Conservation (phyloP, 2,113 vertebrate genomes). For the Mormoops blainvillei region DNA sequence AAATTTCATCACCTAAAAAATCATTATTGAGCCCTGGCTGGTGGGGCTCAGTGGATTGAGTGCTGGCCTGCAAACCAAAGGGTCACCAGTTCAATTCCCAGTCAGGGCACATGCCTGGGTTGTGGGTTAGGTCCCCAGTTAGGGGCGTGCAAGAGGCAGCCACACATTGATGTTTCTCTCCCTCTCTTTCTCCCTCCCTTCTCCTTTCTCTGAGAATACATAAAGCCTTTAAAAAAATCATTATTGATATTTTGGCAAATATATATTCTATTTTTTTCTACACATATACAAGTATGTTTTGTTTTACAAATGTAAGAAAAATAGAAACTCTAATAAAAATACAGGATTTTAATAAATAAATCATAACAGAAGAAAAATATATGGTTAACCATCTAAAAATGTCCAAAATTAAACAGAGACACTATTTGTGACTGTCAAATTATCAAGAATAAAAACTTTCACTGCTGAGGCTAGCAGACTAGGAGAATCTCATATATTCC, state of each 20-base stretch:
- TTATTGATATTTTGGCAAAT: background rate
- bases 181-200: no score
- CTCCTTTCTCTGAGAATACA: no score
- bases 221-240: background rate
- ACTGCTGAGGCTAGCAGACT: background rate
- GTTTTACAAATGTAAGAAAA: background rate
- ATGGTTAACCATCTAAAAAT: background rate
- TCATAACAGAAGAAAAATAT: background rate
- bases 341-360: background rate
- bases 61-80: no score
- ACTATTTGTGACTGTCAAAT: background rate
- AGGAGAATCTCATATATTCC: background rate
- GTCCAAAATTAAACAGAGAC: background rate
- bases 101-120: no score
- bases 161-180: no score
- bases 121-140: no score
- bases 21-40: background rate
- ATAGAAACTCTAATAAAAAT: background rate
- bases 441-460: background rate
- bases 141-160: no score
- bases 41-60: no score
- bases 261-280: background rate
- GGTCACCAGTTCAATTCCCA: no score
- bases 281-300: background rate
- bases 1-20: background rate